Base-by-base conservation (phyloP, 2,888 invertebrate species). In the Polyommatus icarus region DNA sequence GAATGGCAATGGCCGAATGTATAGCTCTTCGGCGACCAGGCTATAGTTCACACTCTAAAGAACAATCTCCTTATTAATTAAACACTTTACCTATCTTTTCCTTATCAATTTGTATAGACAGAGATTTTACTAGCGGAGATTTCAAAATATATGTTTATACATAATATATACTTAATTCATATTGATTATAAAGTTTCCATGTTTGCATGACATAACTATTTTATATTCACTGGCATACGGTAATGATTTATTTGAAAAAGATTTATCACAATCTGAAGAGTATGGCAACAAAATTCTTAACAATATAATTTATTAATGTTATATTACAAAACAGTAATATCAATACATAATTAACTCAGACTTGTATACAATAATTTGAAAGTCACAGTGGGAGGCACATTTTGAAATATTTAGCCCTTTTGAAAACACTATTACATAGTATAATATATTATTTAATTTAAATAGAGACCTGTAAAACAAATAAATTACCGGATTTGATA, bases 261-360 rank as follows among this genome's bases (percentile, higher is more conserved):
- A 18, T 32, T 67, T 67, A 32, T 67, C 67, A 67, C 67, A 32
- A 67, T 67, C 29, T 29, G 15, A 67, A 67, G 29, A 67, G 67
- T 67, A 67, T 67, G 67, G 67, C 67, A 67, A 67, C 67, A 15
- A 29, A 32, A 67, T 12, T 67, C 67, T 67, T 67, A 61, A 67
- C 29, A 15, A 15, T 61, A 61, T 32, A 18, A 67, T 67, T 54
- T 54, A 67, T 32, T 5, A 67, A 15, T 32, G 5, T 67, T 61
- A 10, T 61, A 61, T 61, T 6, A 67, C 67, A 29, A 15, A 29
- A 67, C 12, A 67, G 67, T 67, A 32, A 67, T 24, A 67, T 29
- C n/a, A 12, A 29, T 24, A 61, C 20, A 61, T 12, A 12, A 10
- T 61, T 6, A 24, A 61, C 61, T 67, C 29, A 67, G 15, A 67